phyloP scores from a whole-genome alignment of 2,888 invertebrate species.

The Chrysopilus asiliformis region DNA sequence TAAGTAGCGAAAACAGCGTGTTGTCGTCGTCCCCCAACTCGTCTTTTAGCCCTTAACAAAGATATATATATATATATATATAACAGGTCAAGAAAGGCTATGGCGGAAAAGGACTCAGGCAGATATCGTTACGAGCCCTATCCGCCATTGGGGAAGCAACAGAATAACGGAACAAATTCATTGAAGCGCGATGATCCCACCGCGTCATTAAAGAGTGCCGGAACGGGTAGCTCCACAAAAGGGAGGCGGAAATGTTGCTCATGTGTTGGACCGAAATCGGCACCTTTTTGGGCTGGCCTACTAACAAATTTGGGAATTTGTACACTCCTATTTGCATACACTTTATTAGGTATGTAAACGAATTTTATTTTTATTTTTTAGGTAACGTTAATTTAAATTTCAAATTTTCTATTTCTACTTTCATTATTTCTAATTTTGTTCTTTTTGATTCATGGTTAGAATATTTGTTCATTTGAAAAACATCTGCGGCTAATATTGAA shows the following conservation, averaged over 20 bases:
- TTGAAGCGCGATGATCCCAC: conserved; percentile 21
- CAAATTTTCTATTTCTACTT: conserved; percentile 2
- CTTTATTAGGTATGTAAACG: conserved; percentile 44
- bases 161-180: conserved; percentile 22
- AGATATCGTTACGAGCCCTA: conserved; percentile 37
- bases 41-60: too few relatives aligned
- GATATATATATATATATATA: too few relatives aligned
- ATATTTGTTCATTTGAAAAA: too few relatives aligned
- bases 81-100: too few relatives aligned
- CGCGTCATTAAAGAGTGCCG: conserved; percentile 10
- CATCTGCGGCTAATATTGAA: too few relatives aligned
- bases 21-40: too few relatives aligned
- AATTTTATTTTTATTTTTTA: background rate
- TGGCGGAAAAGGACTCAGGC: conserved; percentile 25
- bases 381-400: background rate
- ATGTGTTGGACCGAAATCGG: conserved; percentile 21
- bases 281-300: conserved; percentile 47
- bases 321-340: conserved; percentile 66
- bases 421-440: conserved; percentile 4
- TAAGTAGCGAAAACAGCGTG: too few relatives aligned
- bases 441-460: too few relatives aligned
- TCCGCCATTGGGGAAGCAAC: conserved; percentile 21
- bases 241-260: conserved; percentile 18
- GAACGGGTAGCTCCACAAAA: conserved; percentile 11
- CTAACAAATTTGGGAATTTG: conserved; percentile 75